Base-by-base conservation (phyloP, 2,888 invertebrate genomes). In the Pinctada fucata region DNA sequence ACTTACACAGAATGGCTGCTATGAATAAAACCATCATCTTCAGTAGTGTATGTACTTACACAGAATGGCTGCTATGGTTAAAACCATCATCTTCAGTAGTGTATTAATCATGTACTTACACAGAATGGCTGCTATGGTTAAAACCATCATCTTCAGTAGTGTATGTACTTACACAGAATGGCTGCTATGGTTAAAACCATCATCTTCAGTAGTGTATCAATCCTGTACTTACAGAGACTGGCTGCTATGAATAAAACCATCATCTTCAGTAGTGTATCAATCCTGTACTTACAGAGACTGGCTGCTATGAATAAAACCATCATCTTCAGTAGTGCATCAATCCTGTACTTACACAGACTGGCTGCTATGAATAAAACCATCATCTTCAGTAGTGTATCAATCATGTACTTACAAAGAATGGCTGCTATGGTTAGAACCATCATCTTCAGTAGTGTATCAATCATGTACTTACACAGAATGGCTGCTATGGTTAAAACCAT, bases 1-100 rank as follows among this genome's bases (percentile, higher is more conserved):
- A 95, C 97, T 95, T 94, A 98, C 98, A 97, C 89, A 99, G 94
- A 91, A 98, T 95, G 76, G 97, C 96, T 88, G 97, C 98, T 92
- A 97, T 94, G 75, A 98, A 96, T 87, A 99, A 94, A 92, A 99
- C 96, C 85, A 96, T 95, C 90, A 98, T 93, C 92, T 97, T 97
- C 69, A 97, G 93, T 76, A 97, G 93, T 63, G 96, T 96, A 92
- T 51, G 50, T 16, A 95, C 97, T 95, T 94, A 98, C 98, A 97
- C 89, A 99, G 94, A 91, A 98, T 95, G 76, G 97, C 96, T 88
- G 97, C 98, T 92, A 97, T 94, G 75, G 98, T 96, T 87, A 99
- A 94, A 92, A 99, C 96, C 85, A 96, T 95, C 90, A 98, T 93
- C 92, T 97, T 97, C 69, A 97, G 93, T 76, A 97, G 93, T 63